phyloP scores from a whole-genome alignment of 2,113 vertebrate genomes.

The Myanophis thanlyinensis region DNA sequence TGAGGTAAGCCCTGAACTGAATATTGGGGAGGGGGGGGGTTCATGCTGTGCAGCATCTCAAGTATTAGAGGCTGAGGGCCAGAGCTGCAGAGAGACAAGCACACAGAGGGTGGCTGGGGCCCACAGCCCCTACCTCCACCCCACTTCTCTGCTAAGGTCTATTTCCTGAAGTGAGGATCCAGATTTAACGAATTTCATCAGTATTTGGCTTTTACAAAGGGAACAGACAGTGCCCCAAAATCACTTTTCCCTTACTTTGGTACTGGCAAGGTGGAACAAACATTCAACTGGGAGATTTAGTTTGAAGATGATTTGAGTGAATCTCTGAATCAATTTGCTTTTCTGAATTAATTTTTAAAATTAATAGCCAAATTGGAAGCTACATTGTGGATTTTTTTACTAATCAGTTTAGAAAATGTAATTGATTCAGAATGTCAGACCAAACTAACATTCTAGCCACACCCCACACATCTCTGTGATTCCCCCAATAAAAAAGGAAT shows the following conservation, averaged over 20 bases:
- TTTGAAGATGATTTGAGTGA: not conserved
- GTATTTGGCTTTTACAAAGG: not conserved
- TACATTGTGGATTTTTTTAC: not conserved
- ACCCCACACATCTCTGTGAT: not conserved
- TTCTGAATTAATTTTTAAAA: not conserved
- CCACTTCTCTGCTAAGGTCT: not conserved
- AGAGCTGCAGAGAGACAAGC: not conserved
- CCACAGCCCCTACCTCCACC: rapidly evolving
- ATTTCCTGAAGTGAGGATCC: not conserved
- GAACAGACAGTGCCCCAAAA: not conserved
- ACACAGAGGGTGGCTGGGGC: rapidly evolving
- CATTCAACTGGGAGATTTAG: not conserved
- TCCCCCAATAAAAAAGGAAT: not conserved
- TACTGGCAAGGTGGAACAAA: not conserved
- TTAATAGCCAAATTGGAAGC: not conserved
- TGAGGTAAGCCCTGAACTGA: slow-evolving; percentile 62
- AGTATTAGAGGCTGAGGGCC: not conserved
- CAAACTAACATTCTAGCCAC: not conserved
- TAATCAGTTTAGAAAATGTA: not conserved
- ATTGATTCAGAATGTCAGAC: not conserved
- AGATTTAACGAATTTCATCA: not conserved
- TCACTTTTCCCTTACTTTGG: not conserved
- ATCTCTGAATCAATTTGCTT: not conserved
- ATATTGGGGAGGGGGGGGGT: not conserved
- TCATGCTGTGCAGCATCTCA: not conserved